Evolutionary conservation across 2,113 vertebrate species (phyloP).

Genomic region (Litocranius walleri): DNA sequence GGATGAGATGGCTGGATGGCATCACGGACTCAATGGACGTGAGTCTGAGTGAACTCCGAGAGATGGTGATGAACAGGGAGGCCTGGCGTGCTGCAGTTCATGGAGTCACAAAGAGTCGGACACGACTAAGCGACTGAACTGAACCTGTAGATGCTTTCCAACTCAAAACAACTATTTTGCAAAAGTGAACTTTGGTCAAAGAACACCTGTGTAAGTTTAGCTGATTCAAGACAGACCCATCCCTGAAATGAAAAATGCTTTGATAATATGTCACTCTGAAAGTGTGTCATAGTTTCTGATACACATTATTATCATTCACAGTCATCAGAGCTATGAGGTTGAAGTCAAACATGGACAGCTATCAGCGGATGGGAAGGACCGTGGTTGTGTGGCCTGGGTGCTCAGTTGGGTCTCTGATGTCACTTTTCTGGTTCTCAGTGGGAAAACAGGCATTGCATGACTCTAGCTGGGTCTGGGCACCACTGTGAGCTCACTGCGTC

Average conservation of each 20-base stretch:
- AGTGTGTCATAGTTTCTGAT: background rate
- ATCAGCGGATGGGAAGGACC: background rate
- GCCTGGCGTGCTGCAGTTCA: no score
- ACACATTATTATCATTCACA: fast-evolving
- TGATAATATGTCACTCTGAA: background rate
- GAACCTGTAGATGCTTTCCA: background rate
- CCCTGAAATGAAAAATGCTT: background rate
- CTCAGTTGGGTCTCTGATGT: background rate
- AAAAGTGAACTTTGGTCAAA: background rate
- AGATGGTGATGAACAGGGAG: no score
- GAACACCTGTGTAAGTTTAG: background rate
- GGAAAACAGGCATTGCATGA: background rate
- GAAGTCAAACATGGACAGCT: background rate
- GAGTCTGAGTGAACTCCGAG: no score
- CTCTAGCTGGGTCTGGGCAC: background rate
- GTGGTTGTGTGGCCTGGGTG: no score
- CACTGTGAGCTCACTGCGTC: background rate
- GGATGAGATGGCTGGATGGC: no score
- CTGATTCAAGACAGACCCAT: background rate
- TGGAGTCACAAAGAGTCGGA: no score
- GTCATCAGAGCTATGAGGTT: background rate
- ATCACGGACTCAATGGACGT: no score
- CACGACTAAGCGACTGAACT: no score
- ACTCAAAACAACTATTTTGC: background rate
- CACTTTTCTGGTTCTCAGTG: background rate